Evolutionary conservation across 1,140 invertebrate genomes (phyloP), one percentile per base, ranked within the genome.

Genomic region (Lasioglossum baleicum): DNA sequence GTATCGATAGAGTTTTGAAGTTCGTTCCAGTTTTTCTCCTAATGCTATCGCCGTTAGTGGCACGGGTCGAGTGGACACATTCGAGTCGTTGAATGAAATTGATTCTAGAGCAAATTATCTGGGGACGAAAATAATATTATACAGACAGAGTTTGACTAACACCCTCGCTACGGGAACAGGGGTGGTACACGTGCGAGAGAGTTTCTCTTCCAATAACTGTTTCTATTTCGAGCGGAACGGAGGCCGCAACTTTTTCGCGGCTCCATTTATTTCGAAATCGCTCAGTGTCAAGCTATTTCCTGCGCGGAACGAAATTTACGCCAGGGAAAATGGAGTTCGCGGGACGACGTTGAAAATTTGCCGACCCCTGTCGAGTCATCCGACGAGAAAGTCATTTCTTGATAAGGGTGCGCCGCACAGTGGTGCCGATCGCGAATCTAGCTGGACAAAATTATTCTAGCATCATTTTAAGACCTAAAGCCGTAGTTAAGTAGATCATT

Each of bases 181-280:
- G 0, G 22, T 67, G 0, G 22, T 67, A 44, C 35, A 42, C 31
- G 51, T 20, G 15, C 60, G 8, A 17, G 8, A 17, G 64, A 63
- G 60, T 64, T 15, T 68, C 40, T 60, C 35, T 35, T 71, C 58
- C 67, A 51, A 63, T 70, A 63, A 70, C 42, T 51, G 31, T 77
- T 63, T 77, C 68, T 72, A 65, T 78, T 65, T 56, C 60, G 8
- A 78, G 61, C 44, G 11, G n/a, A 42, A 8, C 15, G 17, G 17
- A 20, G 22, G 20, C 42, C n/a, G 22, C 26, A 71, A 71, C 69
- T 73, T 79, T 73, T 58, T 65, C 76, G 69, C 76, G 51, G 42
- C 22, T 79, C 61, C 61, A 48, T 79, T 79, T 79, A 79, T 79
- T 73, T 79, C 70, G 65, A 73, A 79, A 79, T 79, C 60, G 76